Evolutionary conservation across 2,888 invertebrate genomes (phyloP).

Genomic region (Megaustenia siamemsis): DNA sequence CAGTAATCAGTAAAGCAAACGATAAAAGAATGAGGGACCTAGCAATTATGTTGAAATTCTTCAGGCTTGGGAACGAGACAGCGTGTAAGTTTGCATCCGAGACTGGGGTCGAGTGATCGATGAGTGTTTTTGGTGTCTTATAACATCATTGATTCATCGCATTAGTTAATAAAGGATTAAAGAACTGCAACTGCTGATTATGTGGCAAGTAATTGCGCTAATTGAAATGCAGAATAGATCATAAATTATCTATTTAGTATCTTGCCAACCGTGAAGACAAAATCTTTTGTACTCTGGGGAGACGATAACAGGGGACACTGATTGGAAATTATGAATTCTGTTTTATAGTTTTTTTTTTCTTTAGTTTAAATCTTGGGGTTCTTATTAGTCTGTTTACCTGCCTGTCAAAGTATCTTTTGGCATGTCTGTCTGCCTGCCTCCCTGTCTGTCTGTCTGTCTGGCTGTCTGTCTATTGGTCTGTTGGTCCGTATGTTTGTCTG

Average conservation of each 20-base stretch:
- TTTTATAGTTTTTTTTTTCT: neutral
- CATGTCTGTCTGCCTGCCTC: too few species aligned
- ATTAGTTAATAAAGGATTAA: neutral
- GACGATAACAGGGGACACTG: neutral
- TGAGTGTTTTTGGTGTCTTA: neutral
- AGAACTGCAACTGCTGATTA: constrained; percentile 14
- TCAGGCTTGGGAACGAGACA: neutral
- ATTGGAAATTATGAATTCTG: neutral
- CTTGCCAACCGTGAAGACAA: too few species aligned
- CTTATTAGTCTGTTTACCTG: neutral
- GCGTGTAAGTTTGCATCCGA: too few species aligned
- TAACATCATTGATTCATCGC: constrained; percentile 10
- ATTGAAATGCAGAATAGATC: constrained; percentile 21
- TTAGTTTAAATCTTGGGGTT: neutral
- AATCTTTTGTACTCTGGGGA: neutral
- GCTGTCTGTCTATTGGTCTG: too few species aligned
- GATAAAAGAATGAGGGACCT: neutral
- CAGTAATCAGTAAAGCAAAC: neutral
- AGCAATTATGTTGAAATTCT: neutral
- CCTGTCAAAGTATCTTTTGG: neutral
- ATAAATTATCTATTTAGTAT: neutral
- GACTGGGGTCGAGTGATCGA: neutral
- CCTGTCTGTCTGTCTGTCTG: too few species aligned
- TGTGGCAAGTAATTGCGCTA: constrained; percentile 15
- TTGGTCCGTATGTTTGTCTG: too few species aligned